phyloP scores from a whole-genome alignment of 2,113 vertebrate genomes.

The Varanus komodoensis region DNA sequence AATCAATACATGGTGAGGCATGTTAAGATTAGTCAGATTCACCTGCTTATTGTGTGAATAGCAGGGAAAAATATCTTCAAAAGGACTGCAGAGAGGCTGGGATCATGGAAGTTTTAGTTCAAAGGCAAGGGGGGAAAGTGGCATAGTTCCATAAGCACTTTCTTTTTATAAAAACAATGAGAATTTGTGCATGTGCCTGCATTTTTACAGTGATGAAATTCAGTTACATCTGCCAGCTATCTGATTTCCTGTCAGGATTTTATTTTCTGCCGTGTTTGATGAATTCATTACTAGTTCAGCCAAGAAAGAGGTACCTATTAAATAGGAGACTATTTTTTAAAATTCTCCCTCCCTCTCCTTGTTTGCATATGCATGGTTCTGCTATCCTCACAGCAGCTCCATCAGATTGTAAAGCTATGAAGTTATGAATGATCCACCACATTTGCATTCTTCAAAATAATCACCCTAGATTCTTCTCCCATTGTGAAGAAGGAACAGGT shows the following conservation, averaged over 20 bases:
- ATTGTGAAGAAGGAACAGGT: not conserved
- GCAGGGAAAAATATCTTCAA: not conserved
- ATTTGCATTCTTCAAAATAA: not conserved
- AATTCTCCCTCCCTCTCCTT: not conserved
- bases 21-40: not conserved
- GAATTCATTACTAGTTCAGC: not conserved
- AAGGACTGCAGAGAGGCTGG: not conserved
- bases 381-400: no score
- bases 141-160: not conserved
- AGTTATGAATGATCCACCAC: no score
- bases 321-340: not conserved
- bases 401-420: no score
- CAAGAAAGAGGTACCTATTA: not conserved
- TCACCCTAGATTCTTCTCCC: not conserved
- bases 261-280: slow-evolving; percentile 20
- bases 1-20: no score
- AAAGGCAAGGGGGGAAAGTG: not conserved
- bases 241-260: not conserved
- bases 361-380: no score
- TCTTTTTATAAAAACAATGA: slow-evolving; percentile 53
- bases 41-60: not conserved
- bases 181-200: not conserved
- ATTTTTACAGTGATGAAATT: not conserved
- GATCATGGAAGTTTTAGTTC: not conserved
- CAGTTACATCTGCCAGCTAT: slow-evolving; percentile 1